Conservation (phyloP, 2,888 invertebrate genomes). For the Orchestes rusci region DNA sequence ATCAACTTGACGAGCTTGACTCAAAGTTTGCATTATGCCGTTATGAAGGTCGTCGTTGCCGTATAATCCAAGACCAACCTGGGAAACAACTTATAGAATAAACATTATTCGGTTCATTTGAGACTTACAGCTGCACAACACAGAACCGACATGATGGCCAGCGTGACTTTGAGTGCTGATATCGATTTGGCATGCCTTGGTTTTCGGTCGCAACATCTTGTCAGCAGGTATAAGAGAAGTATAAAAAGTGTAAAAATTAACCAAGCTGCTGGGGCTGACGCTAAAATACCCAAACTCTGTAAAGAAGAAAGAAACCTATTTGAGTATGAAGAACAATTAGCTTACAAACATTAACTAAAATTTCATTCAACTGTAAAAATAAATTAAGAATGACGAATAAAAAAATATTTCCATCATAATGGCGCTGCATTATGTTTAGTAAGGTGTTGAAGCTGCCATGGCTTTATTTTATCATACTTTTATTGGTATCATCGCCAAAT, state of each 20-base stretch:
- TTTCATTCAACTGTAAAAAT: too few relatives aligned
- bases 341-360: too few relatives aligned
- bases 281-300: constrained; percentile 88
- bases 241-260: constrained; percentile 84
- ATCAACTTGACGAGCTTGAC: constrained; percentile 69
- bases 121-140: constrained; percentile 69
- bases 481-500: too few relatives aligned
- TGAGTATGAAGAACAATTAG: too few relatives aligned
- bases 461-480: too few relatives aligned
- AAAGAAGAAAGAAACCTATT: too few relatives aligned
- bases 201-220: constrained; percentile 92
- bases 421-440: too few relatives aligned
- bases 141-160: constrained; percentile 75
- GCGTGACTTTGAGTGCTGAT: constrained; percentile 74
- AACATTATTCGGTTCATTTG: neutral
- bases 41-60: constrained; percentile 94
- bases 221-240: constrained; percentile 85
- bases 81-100: constrained; percentile 4
- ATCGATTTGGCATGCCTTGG: constrained; percentile 83
- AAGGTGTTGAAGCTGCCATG: too few relatives aligned
- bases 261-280: constrained; percentile 90
- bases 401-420: too few relatives aligned
- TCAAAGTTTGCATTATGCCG: constrained; percentile 55
- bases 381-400: too few relatives aligned
- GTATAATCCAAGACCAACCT: constrained; percentile 78